These are phyloP conservation scores for Drosophila nigrodunni DNA, from an alignment of 1,140 invertebrate species.

Conservation along the genomic window DNA sequence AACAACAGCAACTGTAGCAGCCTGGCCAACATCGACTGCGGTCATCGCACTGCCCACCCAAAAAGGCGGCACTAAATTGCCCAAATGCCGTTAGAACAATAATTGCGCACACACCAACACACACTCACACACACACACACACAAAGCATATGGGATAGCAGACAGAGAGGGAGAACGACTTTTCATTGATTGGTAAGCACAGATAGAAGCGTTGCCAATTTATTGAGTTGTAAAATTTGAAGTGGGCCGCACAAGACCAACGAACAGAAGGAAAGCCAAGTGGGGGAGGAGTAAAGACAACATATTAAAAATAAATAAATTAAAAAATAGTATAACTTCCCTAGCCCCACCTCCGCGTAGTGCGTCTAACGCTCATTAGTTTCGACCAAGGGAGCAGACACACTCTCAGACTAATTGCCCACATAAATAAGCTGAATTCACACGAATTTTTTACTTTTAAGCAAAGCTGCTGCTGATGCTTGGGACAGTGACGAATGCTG, in stretches of 20 bases:
- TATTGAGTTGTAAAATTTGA: conserved; percentile 78
- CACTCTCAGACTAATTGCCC: conserved; percentile 49
- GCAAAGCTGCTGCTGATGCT: conserved; percentile 22
- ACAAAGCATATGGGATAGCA: conserved; percentile 15
- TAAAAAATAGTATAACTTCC: conserved; percentile 37
- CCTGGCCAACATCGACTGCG: conserved; percentile 39
- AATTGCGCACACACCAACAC: conserved; percentile 72
- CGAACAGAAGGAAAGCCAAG: not conserved
- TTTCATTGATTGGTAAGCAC: conserved; percentile 53
- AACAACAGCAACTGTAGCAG: conserved; percentile 4
- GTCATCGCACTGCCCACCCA: conserved; percentile 79
- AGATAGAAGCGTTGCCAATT: conserved; percentile 74
- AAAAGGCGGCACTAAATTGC: conserved; percentile 82
- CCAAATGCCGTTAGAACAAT: conserved; percentile 81
- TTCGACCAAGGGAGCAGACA: not conserved
- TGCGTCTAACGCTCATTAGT: conserved; percentile 42
- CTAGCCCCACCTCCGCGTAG: not conserved
- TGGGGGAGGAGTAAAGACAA: conserved; percentile 8
- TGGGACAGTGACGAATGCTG: conserved; percentile 73
- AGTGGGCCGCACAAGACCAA: conserved; percentile 15
- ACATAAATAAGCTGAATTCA: conserved; percentile 62
- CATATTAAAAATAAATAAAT: conserved; percentile 82
- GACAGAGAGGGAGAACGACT: not conserved
- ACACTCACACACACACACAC: conserved; percentile 35
- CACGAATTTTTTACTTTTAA: conserved; percentile 39